A percentile compares a stretch with the other conserved stretches of the same genome.
Evolutionary conservation across 2,113 vertebrate genomes (phyloP).

Genomic region (Xiphophorus hellerii): DNA sequence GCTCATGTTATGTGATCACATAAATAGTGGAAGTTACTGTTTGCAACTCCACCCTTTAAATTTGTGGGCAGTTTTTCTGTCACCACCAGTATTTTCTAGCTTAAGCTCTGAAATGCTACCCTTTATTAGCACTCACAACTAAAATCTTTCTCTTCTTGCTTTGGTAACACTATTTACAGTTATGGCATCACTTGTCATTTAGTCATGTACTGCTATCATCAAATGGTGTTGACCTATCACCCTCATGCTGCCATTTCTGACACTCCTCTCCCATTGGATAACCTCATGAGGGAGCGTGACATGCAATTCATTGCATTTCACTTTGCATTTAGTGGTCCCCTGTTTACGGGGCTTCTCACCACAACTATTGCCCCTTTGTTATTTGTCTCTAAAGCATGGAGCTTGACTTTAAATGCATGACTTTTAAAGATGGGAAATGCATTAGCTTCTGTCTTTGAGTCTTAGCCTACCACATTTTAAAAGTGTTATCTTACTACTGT

Average conservation of each 20-base stretch:
- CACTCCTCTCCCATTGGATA: too few relatives aligned
- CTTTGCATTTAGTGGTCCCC: background rate
- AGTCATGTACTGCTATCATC: background rate
- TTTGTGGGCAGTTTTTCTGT: too few relatives aligned
- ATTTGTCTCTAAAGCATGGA: background rate
- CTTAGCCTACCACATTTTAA: background rate
- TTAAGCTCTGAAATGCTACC: too few relatives aligned
- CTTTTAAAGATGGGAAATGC: conserved; percentile 16
- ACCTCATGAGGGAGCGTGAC: too few relatives aligned
- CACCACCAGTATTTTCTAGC: too few relatives aligned
- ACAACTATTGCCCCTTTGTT: background rate
- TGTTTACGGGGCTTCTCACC: background rate
- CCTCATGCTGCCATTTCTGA: too few relatives aligned
- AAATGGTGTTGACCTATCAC: background rate
- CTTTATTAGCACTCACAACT: background rate
- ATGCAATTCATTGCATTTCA: background rate
- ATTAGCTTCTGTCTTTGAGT: conserved; percentile 20
- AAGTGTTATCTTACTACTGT: background rate
- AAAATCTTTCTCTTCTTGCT: background rate
- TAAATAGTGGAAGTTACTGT: too few relatives aligned
- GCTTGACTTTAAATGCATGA: conserved; percentile 8
- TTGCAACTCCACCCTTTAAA: too few relatives aligned
- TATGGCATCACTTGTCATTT: background rate
- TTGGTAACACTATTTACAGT: background rate
- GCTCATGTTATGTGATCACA: too few relatives aligned